phyloP scores from a whole-genome alignment of 2,888 invertebrate species.

The Hyalella azteca region DNA sequence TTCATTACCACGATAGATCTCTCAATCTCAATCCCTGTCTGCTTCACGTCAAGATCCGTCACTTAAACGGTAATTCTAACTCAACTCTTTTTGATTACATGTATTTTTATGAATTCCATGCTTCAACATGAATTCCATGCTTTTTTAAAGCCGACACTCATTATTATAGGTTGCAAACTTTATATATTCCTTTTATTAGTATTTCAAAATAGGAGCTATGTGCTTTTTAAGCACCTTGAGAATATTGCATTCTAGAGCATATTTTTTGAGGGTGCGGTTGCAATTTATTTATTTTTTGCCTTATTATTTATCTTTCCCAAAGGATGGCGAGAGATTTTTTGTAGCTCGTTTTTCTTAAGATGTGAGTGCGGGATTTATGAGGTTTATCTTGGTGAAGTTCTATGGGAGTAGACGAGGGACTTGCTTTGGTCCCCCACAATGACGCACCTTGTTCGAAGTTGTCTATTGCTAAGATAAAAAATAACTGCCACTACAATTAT shows the following conservation, averaged over 20 bases:
- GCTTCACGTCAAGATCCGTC: not conserved
- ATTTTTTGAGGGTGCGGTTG: too few species aligned
- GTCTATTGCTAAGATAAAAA: too few species aligned
- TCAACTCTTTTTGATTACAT: conserved; percentile 3
- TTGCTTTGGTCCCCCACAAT: too few species aligned
- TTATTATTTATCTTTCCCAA: not conserved
- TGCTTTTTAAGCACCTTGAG: too few species aligned
- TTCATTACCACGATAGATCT: not conserved
- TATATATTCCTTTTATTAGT: too few species aligned
- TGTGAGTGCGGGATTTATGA: not conserved
- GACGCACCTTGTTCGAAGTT: too few species aligned
- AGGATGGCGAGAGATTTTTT: not conserved
- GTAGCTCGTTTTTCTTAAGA: not conserved
- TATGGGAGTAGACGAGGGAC: not conserved
- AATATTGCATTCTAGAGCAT: too few species aligned
- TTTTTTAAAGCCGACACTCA: not conserved
- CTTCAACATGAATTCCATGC: not conserved
- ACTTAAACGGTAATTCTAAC: not conserved
- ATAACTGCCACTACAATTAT: too few species aligned
- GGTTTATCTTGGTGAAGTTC: not conserved
- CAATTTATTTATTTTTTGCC: too few species aligned
- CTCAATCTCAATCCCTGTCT: conserved; percentile 20
- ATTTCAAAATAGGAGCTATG: too few species aligned
- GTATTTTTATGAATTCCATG: not conserved
- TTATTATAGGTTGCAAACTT: too few species aligned